These are phyloP conservation scores for Drosophila tanythrix DNA, from an alignment of 2,888 invertebrate genomes.

Conservation along the genomic window DNA sequence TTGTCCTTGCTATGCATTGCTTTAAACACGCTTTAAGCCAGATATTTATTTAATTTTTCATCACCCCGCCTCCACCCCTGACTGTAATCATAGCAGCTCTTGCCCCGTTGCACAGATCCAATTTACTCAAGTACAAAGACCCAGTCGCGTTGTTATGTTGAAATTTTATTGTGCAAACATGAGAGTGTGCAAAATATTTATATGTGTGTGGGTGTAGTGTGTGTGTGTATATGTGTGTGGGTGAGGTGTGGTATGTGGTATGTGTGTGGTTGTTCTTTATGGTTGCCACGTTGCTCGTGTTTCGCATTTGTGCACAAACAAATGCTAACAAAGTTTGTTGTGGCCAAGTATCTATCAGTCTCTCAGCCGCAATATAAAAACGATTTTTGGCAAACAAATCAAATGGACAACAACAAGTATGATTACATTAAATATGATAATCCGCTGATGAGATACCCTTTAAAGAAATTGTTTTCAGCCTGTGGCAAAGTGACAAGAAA, in stretches of 20 bases:
- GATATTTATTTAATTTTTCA: slow-evolving; percentile 78
- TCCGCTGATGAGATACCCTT: slow-evolving; percentile 52
- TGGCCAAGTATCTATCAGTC: slow-evolving; percentile 22
- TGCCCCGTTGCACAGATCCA: slow-evolving; percentile 71
- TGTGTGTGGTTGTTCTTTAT: slow-evolving; percentile 61
- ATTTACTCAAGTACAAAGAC: slow-evolving; percentile 80
- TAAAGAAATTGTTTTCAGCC: slow-evolving; percentile 18
- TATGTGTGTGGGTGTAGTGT: slow-evolving; percentile 7
- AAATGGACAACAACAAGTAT: slow-evolving; percentile 40
- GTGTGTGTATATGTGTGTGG: slow-evolving; percentile 5
- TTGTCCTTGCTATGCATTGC: slow-evolving; percentile 25
- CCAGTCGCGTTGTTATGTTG: slow-evolving; percentile 72
- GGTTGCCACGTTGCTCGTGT: slow-evolving; percentile 72
- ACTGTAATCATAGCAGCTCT: slow-evolving; percentile 7
- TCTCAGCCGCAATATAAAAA: slow-evolving; percentile 66
- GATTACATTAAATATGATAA: slow-evolving; percentile 8
- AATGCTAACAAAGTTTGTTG: slow-evolving; percentile 35
- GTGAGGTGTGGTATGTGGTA: slow-evolving; percentile 1
- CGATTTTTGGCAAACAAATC: slow-evolving; percentile 77
- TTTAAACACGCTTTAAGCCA: slow-evolving; percentile 66
- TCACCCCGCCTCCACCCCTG: slow-evolving; percentile 27
- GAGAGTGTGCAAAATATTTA: slow-evolving; percentile 53
- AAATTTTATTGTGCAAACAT: slow-evolving; percentile 80
- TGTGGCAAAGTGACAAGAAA: neutral
- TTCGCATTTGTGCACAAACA: slow-evolving; percentile 63